Conservation (phyloP, 2,888 invertebrate genomes). For the Cheilosia soror region DNA sequence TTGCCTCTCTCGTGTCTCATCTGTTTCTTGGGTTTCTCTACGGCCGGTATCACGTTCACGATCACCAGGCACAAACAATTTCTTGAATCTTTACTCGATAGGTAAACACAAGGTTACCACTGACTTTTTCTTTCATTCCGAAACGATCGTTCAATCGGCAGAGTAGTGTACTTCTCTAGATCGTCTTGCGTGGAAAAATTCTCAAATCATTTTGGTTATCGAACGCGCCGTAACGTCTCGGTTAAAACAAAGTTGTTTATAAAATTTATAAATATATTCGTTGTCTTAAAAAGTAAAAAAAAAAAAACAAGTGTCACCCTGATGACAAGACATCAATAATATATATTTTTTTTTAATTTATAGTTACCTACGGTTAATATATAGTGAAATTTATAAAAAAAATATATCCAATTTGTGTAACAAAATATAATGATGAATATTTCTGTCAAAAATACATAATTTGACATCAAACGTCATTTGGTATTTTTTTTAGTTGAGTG, state of each 20-base stretch:
- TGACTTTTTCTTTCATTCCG: conserved; percentile 82
- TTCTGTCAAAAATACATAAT: conserved; percentile 23
- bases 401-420: conserved; percentile 16
- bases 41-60: background rate
- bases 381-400: conserved; percentile 15
- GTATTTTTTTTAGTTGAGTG: background rate
- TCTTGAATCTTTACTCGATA: conserved; percentile 62
- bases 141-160: conserved; percentile 82
- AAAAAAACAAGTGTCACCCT: background rate
- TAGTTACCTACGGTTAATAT: conserved; percentile 14
- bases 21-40: conserved; percentile 11
- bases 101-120: conserved; percentile 77
- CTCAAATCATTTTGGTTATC: conserved; percentile 24
- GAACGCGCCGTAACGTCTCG: conserved; percentile 23
- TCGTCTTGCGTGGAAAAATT: conserved; percentile 44
- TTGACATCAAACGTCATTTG: conserved; percentile 15
- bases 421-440: conserved; percentile 32
- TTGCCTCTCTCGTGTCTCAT: conserved; percentile 41
- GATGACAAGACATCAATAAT: conserved; percentile 43
- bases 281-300: no score
- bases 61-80: conserved; percentile 28
- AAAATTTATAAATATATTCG: background rate
- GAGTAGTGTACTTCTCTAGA: conserved; percentile 77
- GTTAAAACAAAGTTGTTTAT: conserved; percentile 23
- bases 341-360: background rate